Base-by-base conservation (phyloP, 2,113 vertebrate genomes). In the Phaethon lepturus region DNA sequence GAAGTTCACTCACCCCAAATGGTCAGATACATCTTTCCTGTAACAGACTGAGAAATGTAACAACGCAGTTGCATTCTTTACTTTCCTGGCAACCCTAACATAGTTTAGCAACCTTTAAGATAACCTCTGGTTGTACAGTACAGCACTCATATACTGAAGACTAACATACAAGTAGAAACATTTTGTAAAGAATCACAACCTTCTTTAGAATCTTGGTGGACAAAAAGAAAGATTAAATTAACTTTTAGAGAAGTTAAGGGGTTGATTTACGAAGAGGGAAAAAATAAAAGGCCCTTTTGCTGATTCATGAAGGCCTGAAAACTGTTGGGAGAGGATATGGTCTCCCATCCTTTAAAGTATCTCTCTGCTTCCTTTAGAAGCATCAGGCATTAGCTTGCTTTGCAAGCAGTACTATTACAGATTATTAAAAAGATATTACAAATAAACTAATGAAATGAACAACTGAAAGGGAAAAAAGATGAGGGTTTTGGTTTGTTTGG, bases 401-500 rank as follows among this genome's bases (percentile, higher is more conserved):
- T 75, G 33, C 23, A 93, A 67, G 35, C 5, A 40, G 3, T 10
- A 74, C 58, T 47, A 75, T 6, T 45, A 77, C 1, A 75, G 13
- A 85, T 28, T 7, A 25, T 6, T 55, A 2, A 7, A 72, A 64
- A 86, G 80, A 15, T 7, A 56, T 11, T 72, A 25, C 29, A 64
- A 66, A 52, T 63, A 40, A 84, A 45, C 19, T 18, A 72, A 63
- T 24, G 7, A 76, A 71, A 80, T 26, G 1, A 76, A 74, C 8
- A 90, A 19, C 4, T 33, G 17, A 85, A 72, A 68, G 5, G 35
- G 4, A 49, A 86, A 42, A 88, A 58, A 45, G 8, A 50, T 8
- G 6, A 4, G 11, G 1, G 7, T 0, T 3, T 16, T n/a, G 5
- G 4, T 40, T 58, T 28, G 22, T 62, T 64, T 52, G 22, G 25